Conservation (phyloP, 2,113 vertebrate species). For the Micromys minutus region DNA sequence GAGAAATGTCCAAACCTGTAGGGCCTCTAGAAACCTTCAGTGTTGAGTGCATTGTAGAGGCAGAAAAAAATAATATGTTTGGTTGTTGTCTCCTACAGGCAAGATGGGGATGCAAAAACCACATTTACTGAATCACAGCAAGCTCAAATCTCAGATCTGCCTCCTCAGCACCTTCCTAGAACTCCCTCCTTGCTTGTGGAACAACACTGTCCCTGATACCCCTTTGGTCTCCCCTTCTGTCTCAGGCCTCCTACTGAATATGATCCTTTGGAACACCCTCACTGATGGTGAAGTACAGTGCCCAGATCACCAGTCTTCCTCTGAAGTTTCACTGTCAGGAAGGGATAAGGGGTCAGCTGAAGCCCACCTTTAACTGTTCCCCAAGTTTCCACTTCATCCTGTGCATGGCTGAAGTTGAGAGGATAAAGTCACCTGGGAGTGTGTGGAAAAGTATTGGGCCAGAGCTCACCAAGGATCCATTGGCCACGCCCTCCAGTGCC, state of each 20-base stretch:
- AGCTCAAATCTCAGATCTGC: not conserved
- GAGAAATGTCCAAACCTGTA: not conserved
- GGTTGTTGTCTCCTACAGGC: not conserved
- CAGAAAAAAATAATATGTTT: not conserved
- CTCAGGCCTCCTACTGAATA: not conserved
- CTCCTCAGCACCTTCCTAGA: not conserved
- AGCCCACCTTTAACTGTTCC: not conserved
- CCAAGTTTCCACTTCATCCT: not conserved
- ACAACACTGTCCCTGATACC: not conserved
- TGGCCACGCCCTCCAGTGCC: too few relatives aligned
- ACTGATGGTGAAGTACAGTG: not conserved
- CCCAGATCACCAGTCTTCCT: not conserved
- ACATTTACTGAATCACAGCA: not conserved
- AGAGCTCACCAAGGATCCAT: not conserved
- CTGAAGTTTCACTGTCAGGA: not conserved
- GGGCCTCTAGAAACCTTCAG: not conserved
- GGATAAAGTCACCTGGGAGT: not conserved
- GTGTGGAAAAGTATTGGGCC: too few relatives aligned
- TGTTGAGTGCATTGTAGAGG: not conserved
- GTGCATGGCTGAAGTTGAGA: not conserved
- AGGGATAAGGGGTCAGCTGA: not conserved
- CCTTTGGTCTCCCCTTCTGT: not conserved
- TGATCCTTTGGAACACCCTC: not conserved
- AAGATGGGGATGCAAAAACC: not conserved
- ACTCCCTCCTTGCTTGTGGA: not conserved